Evolutionary conservation across 2,797 vertebrate species (phyloP).

Genomic region (Rhodeus uyekii): DNA sequence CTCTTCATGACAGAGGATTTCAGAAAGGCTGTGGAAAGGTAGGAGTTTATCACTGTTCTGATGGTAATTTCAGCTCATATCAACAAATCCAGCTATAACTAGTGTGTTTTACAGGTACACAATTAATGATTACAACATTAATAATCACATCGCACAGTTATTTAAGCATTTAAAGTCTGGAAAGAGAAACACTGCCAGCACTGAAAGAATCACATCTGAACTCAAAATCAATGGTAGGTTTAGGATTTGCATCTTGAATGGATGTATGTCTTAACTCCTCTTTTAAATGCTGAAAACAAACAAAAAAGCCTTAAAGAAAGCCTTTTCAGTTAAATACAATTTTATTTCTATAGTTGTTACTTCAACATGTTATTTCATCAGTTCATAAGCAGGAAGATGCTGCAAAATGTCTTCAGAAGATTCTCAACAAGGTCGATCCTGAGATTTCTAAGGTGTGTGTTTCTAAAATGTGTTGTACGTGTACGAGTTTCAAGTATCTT

Average conservation of each 20-base stretch:
- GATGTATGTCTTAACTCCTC: no score
- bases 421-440: background rate
- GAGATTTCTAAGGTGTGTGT: background rate
- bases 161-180: background rate
- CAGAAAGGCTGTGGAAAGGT: background rate
- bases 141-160: background rate
- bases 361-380: background rate
- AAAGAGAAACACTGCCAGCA: background rate
- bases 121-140: no score
- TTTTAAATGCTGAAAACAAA: no score
- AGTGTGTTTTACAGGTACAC: background rate
- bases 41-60: background rate
- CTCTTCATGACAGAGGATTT: no score
- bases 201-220: background rate
- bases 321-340: no score
- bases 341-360: no score
- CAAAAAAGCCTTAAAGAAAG: background rate
- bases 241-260: background rate
- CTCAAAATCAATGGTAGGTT: constrained; percentile 7
- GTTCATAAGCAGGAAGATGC: constrained; percentile 17
- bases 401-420: constrained; percentile 18
- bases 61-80: background rate
- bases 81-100: background rate
- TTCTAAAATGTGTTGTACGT: no score
- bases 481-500: no score